Evolutionary conservation across 2,888 invertebrate genomes (phyloP).

Genomic region (Watsonalla cultraria): DNA sequence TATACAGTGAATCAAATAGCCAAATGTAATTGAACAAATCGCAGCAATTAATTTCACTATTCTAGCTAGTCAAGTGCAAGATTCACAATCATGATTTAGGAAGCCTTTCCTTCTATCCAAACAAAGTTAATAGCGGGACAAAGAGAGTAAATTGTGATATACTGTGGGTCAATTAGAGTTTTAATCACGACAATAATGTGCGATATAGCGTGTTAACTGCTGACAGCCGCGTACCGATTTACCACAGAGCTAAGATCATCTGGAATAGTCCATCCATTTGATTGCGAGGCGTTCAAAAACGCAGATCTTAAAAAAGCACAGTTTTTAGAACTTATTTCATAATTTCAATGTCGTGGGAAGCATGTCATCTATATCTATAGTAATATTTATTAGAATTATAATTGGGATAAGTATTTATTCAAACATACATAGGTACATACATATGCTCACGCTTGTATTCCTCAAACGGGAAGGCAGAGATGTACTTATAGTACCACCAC

Average conservation of each 20-base stretch:
- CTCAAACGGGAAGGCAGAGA: too few relatives aligned
- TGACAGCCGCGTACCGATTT: slow-evolving; percentile 50
- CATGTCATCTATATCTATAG: too few relatives aligned
- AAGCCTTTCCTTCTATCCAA: slow-evolving; percentile 23
- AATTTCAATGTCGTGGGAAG: too few relatives aligned
- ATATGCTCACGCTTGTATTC: too few relatives aligned
- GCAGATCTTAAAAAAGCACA: too few relatives aligned
- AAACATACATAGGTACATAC: too few relatives aligned
- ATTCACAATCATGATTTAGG: neutral
- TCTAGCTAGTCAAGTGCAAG: neutral
- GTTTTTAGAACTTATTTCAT: too few relatives aligned
- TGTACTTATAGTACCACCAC: too few relatives aligned
- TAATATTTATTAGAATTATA: too few relatives aligned
- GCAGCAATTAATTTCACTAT: neutral
- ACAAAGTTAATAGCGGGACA: slow-evolving; percentile 47
- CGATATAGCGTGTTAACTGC: slow-evolving; percentile 66
- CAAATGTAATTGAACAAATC: neutral
- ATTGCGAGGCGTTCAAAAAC: too few relatives aligned
- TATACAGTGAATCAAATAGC: neutral
- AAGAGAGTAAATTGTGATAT: slow-evolving; percentile 73
- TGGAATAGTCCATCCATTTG: neutral
- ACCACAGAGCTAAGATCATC: slow-evolving; percentile 32
- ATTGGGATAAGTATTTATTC: too few relatives aligned
- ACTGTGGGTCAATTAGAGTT: slow-evolving; percentile 73
- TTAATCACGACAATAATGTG: slow-evolving; percentile 76